Conservation (phyloP, 2,888 invertebrate genomes). For the Cryptosula pallasiana region DNA sequence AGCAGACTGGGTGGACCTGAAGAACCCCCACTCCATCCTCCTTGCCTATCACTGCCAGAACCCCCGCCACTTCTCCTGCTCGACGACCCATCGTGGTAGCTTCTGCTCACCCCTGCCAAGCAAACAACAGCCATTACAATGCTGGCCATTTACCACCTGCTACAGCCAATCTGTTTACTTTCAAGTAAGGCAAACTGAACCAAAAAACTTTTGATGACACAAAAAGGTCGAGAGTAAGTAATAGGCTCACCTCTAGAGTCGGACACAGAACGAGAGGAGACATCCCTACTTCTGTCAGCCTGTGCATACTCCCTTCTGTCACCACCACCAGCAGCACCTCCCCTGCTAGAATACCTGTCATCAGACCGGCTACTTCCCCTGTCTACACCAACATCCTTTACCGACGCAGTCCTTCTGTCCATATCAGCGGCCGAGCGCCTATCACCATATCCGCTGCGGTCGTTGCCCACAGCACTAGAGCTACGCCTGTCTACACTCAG, state of each 20-base stretch:
- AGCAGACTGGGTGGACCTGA: constrained; percentile 25
- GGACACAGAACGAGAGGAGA: background rate
- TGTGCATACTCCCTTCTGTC: background rate
- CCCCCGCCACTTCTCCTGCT: background rate
- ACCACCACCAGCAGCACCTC: background rate
- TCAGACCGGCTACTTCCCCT: constrained; percentile 13
- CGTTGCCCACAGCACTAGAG: background rate
- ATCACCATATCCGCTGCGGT: background rate
- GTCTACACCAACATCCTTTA: background rate
- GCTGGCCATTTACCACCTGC: too few relatives aligned
- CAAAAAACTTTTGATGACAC: too few relatives aligned
- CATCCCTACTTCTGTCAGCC: background rate
- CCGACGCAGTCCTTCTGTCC: background rate
- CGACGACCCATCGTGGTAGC: constrained; percentile 11
- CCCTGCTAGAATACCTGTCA: constrained; percentile 8
- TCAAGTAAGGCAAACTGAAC: too few relatives aligned
- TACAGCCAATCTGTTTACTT: too few relatives aligned
- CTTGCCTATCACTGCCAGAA: too few relatives aligned
- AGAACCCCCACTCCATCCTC: background rate
- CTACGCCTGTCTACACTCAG: background rate
- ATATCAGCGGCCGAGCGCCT: background rate
- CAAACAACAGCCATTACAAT: background rate
- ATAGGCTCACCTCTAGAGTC: background rate
- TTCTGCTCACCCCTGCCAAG: background rate
- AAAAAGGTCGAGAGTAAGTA: too few relatives aligned